A percentile compares a stretch with the other conserved stretches of the same genome.
Conservation (phyloP, 2,888 invertebrate species). For the Zaprionus obscuricornis region DNA sequence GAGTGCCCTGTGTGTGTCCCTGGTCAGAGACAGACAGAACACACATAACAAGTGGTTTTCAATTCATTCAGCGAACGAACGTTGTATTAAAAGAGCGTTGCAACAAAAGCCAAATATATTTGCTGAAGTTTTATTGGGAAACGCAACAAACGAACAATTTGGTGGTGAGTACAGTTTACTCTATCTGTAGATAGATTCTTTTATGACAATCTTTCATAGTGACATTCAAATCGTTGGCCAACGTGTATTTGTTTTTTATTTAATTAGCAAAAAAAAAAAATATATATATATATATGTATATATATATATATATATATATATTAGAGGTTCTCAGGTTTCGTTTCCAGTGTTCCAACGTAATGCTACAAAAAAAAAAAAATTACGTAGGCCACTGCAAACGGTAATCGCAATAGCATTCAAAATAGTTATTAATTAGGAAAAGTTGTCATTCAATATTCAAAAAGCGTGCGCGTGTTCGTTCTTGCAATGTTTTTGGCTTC, state of each 20-base stretch:
- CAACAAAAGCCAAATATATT: constrained; percentile 32
- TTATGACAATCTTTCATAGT: constrained; percentile 3
- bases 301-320: too few species aligned
- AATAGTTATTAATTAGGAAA: constrained; percentile 26
- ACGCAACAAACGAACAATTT: constrained; percentile 13
- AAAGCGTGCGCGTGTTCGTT: constrained; percentile 51
- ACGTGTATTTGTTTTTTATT: constrained; percentile 30
- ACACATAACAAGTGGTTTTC: constrained; percentile 73
- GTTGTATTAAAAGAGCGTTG: constrained; percentile 38
- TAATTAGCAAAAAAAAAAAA: constrained; percentile 41
- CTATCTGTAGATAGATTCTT: neutral
- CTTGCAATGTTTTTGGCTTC: constrained; percentile 39
- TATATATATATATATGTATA: too few species aligned
- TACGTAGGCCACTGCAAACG: constrained; percentile 35
- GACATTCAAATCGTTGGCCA: constrained; percentile 15
- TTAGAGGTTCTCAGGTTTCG: constrained; percentile 34
- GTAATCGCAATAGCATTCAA: constrained; percentile 1
- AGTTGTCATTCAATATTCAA: constrained; percentile 44
- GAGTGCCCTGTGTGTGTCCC: constrained; percentile 27
- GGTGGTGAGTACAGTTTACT: constrained; percentile 35
- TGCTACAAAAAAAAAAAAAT: constrained; percentile 19
- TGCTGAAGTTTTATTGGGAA: constrained; percentile 12
- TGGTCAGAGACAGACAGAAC: too few species aligned
- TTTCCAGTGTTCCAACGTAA: constrained; percentile 35
- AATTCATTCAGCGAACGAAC: constrained; percentile 40